A percentile compares a stretch with the other conserved stretches of the same genome.
phyloP scores from a whole-genome alignment of 2,888 invertebrate genomes.

The Tenthredo mesomela region DNA sequence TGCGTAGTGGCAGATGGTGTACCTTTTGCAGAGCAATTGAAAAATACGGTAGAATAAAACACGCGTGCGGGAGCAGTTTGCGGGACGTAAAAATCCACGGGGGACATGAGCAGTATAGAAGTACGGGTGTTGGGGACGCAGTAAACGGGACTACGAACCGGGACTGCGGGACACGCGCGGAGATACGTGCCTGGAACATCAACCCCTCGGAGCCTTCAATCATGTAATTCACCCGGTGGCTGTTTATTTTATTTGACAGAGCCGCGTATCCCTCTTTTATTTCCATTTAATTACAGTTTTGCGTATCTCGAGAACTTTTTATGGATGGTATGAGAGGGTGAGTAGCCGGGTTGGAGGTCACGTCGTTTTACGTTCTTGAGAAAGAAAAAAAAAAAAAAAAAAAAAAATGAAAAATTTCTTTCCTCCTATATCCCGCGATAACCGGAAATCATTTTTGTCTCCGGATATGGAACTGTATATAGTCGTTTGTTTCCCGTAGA shows the following conservation, averaged over 20 bases:
- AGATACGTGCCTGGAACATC: conserved; percentile 50
- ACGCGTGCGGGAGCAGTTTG: conserved; percentile 58
- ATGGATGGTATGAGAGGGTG: background rate
- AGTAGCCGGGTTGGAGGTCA: background rate
- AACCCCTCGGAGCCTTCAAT: conserved; percentile 58
- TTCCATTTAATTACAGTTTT: conserved; percentile 39
- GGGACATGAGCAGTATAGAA: conserved; percentile 32
- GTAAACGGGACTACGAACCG: conserved; percentile 29
- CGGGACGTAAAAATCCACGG: conserved; percentile 63
- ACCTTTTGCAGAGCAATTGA: conserved; percentile 70
- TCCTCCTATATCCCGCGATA: background rate
- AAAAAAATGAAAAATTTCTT: conserved; percentile 17
- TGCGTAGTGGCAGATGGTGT: conserved; percentile 57
- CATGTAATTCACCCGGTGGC: conserved; percentile 51
- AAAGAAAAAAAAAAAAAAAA: background rate
- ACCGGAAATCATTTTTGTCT: conserved; percentile 40
- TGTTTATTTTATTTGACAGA: conserved; percentile 52
- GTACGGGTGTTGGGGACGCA: conserved; percentile 37
- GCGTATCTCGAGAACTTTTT: conserved; percentile 32
- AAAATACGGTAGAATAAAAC: conserved; percentile 66
- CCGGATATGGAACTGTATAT: conserved; percentile 22
- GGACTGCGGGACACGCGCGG: conserved; percentile 5
- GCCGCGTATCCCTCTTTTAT: conserved; percentile 51
- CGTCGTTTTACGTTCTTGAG: background rate
- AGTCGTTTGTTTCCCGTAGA: conserved; percentile 26